Base-by-base conservation (phyloP, 2,888 invertebrate species). In the Andrena hattorfiana region DNA sequence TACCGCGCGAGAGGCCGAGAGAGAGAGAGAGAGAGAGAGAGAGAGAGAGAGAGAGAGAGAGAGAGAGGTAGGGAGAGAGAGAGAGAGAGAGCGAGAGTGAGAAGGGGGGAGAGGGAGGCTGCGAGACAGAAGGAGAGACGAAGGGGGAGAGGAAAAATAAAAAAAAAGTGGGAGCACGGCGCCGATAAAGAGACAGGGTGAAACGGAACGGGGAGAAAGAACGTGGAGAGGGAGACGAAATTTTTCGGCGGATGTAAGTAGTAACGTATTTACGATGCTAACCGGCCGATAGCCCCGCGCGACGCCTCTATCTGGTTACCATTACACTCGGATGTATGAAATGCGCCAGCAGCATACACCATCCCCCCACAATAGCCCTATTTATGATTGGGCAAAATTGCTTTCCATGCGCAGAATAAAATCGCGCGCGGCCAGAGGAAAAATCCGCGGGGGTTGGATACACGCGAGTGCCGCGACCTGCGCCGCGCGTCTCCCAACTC, bases 391-490 rank as follows among this genome's bases (percentile, higher is more conserved):
- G 94, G 93, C 93, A 94, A 94, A 94, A 94, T 94, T 94, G 94
- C 94, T 94, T 94, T 93, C 94, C 94, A 94, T 93, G 94, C 94
- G 94, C 94, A 94, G 94, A 94, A 94, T 94, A 94, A 94, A 94
- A 94, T 94, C 93, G 92, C 92, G 92, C 92, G 92, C 91, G 89
- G 87, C 89, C 86, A 56, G 87, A 89, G 92, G 93, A 93, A 93
- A 93, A 93, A 93, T 93, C 93, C 91, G 92, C 90, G 91, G 91
- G 89, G 89, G 84, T 84, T 84, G 84, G 84, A 84, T 88, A 63
- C 73, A 74, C 59, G 73, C 64, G 32, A 69, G 72, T 54, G 54
- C 23, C 68, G 59, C 77, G 72, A 80, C 74, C 75, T 69, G 81
- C 79, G 74, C 63, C 85, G 35, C 54, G 35, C 51, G 56, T 5